phyloP scores from a whole-genome alignment of 35 echinoderm and acorn worm species.

The Amphiura filiformis region DNA sequence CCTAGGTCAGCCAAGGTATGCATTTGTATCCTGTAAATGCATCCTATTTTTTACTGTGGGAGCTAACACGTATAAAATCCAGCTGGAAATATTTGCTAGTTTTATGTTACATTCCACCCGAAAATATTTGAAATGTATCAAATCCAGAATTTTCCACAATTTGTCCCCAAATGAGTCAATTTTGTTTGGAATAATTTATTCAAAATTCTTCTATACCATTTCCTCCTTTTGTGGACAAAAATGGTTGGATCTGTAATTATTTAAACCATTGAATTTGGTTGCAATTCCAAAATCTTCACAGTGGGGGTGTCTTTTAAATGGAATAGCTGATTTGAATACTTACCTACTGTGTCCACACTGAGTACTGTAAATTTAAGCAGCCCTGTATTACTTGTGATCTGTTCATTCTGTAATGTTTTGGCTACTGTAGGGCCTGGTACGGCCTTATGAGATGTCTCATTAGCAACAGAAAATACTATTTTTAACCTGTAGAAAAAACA shows the following conservation, averaged over 20 bases:
- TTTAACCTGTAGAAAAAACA: constrained; percentile 49
- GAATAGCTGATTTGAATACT: too few species aligned
- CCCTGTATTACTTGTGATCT: constrained; percentile 20
- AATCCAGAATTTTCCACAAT: neutral
- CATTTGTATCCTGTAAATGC: too few species aligned
- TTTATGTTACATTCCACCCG: neutral
- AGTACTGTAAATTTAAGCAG: constrained; percentile 44
- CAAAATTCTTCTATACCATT: neutral
- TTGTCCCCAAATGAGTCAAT: too few species aligned
- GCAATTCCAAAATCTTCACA: too few species aligned
- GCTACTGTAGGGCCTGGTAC: constrained; percentile 43
- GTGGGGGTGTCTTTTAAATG: neutral
- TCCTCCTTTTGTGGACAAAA: too few species aligned
- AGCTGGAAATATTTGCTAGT: too few species aligned
- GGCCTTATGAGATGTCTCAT: constrained; percentile 42
- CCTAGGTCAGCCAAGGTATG: too few species aligned
- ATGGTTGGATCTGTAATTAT: too few species aligned
- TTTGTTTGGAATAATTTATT: neutral
- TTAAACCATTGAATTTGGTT: too few species aligned
- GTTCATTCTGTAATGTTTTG: constrained; percentile 44
- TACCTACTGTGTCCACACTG: constrained; percentile 52
- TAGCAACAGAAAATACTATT: constrained; percentile 52
- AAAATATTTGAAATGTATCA: neutral
- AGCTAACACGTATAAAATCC: neutral
- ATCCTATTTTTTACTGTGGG: neutral